These are phyloP conservation scores for Morus bassanus DNA, from an alignment of 2,797 vertebrate genomes.

Conservation along the genomic window DNA sequence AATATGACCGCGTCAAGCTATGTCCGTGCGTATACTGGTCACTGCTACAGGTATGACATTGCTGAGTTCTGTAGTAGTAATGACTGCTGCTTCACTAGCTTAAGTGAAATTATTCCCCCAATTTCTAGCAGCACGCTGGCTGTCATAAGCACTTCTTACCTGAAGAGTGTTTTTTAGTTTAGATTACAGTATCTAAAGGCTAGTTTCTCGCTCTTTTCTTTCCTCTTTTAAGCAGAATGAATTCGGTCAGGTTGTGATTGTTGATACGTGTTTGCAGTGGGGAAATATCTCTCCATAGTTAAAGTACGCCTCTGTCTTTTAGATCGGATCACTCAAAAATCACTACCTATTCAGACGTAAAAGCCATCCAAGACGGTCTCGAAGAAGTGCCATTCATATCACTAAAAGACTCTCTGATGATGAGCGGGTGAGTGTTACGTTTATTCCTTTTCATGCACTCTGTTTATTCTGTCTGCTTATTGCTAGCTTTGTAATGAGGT, in stretches of 20 bases:
- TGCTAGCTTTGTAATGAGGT: neutral
- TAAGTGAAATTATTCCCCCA: neutral
- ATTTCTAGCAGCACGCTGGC: neutral
- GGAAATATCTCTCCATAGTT: neutral
- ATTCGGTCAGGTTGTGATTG: neutral
- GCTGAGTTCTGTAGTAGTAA: neutral
- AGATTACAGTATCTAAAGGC: neutral
- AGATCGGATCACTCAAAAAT: constrained; percentile 96
- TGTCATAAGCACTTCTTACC: neutral
- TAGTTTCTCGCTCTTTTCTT: neutral
- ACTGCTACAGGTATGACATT: fast-evolving
- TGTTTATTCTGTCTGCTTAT: neutral
- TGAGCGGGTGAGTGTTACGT: constrained; percentile 81
- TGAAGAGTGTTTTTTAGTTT: neutral
- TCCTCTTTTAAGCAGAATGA: neutral
- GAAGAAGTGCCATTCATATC: constrained; percentile 86
- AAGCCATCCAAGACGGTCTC: constrained; percentile 87
- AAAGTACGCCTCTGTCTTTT: constrained; percentile 38
- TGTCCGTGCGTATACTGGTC: fast-evolving
- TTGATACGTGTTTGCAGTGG: neutral
- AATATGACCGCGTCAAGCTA: fast-evolving
- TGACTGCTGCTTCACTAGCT: neutral
- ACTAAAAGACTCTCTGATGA: constrained; percentile 93
- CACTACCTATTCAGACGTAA: constrained; percentile 92
- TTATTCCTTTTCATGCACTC: neutral